Evolutionary conservation across 2,113 vertebrate species (phyloP), one percentile per base, ranked within the genome.

Genomic region (Micronycteris hirsuta): DNA sequence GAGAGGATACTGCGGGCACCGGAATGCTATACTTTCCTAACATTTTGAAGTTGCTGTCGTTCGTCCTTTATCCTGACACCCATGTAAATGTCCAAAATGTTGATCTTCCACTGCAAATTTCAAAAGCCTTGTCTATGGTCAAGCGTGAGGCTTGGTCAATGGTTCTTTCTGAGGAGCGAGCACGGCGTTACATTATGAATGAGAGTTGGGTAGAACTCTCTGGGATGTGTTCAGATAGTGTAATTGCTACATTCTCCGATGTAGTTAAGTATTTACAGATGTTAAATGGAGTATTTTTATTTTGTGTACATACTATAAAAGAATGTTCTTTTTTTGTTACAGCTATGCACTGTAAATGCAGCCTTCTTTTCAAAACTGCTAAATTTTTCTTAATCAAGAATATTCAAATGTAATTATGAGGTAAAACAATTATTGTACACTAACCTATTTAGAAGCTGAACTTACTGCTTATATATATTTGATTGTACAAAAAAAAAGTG

Each of bases 281-380:
- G 98, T 98, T 98, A 99, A 99, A 99, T 98, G 98, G 98, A 99
- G 99, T 99, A 99, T 99, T 99, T 99, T 99, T 99, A 99, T 99
- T 99, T 99, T 99, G 96, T 99, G 99, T 99, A 99, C 98, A 99
- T 99, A 99, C 88, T 98, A 97, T 98, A 98, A 98, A 98, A 99
- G 97, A 96, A 99, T 98, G 98, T 99, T 99, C 98, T 99, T 99
- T 99, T 99, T 99, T 99, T 99, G 99, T 99, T 99, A 99, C 99
- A 99, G 99, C 99, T 99, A 99, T 99, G 99, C 99, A 99, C 99
- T 99, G 99, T 99, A 99, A 99, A 99, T 99, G 99, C 99, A 99
- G 99, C 99, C 99, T 99, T 99, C 98, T 99, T 99, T 99, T 99
- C 98, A 99, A 99, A 98, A 98, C 98, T 98, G 99, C 98, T 97